A percentile compares a stretch with the other conserved stretches of the same genome.
phyloP scores from a whole-genome alignment of 2,888 invertebrate species.

The Schrankia costaestrigalis region DNA sequence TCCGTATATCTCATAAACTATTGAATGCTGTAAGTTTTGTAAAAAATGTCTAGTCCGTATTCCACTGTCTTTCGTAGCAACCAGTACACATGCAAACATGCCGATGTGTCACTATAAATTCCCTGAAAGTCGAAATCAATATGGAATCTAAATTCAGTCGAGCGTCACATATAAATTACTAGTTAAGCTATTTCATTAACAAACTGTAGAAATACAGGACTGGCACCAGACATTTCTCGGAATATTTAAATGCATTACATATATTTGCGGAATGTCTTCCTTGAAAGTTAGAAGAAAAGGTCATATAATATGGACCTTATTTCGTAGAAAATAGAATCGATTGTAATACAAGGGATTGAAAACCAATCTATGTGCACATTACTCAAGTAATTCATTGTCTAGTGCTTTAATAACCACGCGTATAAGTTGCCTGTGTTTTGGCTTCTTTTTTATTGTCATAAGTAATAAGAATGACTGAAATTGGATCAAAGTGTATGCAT shows the following conservation, averaged over 20 bases:
- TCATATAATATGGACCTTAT: conserved; percentile 12
- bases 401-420: too few relatives aligned
- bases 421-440: too few relatives aligned
- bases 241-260: conserved; percentile 54
- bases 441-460: too few relatives aligned
- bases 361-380: conserved; percentile 31
- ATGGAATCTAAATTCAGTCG: conserved; percentile 8
- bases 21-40: too few relatives aligned
- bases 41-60: too few relatives aligned
- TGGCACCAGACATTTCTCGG: conserved; percentile 44
- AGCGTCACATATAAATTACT: conserved; percentile 17
- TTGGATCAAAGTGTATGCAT: too few relatives aligned
- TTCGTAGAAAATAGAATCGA: conserved; percentile 6
- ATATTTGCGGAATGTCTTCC: conserved; percentile 52
- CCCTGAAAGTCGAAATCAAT: conserved; percentile 7
- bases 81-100: too few relatives aligned
- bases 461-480: too few relatives aligned
- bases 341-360: conserved; percentile 33
- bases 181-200: conserved; percentile 26
- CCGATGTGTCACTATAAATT: too few relatives aligned
- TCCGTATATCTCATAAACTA: too few relatives aligned
- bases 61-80: too few relatives aligned
- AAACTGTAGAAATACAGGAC: conserved; percentile 30
- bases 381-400: too few relatives aligned
- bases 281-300: conserved; percentile 37